Evolutionary conservation across 2,113 vertebrate species (phyloP).

Genomic region (Raja brachyura): DNA sequence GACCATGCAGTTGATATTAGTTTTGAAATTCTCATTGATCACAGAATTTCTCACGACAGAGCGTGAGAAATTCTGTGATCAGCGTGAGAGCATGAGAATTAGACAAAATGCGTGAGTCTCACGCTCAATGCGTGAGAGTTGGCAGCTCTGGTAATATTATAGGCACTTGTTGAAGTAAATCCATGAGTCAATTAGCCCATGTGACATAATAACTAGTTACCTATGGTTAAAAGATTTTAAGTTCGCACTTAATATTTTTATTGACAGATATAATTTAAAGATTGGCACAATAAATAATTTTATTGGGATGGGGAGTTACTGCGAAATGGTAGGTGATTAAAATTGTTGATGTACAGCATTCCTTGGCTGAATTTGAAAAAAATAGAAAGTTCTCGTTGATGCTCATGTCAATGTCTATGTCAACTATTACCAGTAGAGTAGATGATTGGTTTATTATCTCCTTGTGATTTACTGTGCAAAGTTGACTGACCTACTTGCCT

Average conservation of each 20-base stretch:
- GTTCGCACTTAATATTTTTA: not conserved
- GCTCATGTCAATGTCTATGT: not conserved
- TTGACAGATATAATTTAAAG: not conserved
- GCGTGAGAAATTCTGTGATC: too few relatives aligned
- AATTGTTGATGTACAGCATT: not conserved
- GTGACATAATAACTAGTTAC: not conserved
- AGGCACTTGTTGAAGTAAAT: not conserved
- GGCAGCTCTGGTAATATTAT: not conserved
- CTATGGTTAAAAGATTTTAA: not conserved
- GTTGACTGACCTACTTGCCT: not conserved
- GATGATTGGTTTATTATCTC: not conserved
- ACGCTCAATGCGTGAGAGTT: too few relatives aligned
- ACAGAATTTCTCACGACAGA: too few relatives aligned
- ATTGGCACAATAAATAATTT: not conserved
- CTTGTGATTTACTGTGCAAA: not conserved
- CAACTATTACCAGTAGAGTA: not conserved
- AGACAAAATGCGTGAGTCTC: too few relatives aligned
- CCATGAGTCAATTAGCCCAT: not conserved
- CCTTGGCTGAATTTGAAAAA: not conserved
- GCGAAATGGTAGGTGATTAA: not conserved
- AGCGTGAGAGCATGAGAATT: too few relatives aligned
- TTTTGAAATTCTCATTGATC: too few relatives aligned
- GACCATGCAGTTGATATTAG: too few relatives aligned
- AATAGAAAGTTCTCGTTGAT: not conserved
- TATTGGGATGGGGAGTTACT: not conserved